A percentile compares a stretch with the other conserved stretches of the same genome.
These are phyloP conservation scores for Bungarus multicinctus DNA, from an alignment of 2,113 vertebrate genomes.

Conservation along the genomic window DNA sequence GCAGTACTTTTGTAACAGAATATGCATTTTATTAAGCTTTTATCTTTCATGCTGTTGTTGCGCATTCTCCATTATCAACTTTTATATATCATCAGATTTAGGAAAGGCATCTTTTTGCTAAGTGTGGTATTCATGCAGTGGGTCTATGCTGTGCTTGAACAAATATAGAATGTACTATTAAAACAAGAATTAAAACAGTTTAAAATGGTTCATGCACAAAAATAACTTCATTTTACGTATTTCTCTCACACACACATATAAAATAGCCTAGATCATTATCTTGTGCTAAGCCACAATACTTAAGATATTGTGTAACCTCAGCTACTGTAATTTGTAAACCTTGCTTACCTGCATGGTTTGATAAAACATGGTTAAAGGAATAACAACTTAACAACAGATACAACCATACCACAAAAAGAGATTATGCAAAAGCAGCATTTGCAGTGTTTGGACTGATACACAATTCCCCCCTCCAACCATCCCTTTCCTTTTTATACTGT, in stretches of 20 bases:
- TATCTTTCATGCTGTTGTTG: background rate
- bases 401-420: background rate
- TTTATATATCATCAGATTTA: background rate
- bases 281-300: background rate
- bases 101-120: background rate
- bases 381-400: background rate
- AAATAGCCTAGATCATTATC: background rate
- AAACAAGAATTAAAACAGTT: background rate
- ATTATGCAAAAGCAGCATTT: background rate
- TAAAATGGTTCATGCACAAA: background rate
- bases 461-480: background rate
- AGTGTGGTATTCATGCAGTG: background rate
- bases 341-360: background rate
- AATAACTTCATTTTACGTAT: background rate
- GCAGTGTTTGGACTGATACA: background rate
- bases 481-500: background rate
- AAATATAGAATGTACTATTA: background rate
- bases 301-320: background rate
- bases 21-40: background rate
- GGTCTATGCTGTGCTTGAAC: background rate
- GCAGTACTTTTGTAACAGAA: background rate
- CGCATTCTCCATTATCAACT: background rate
- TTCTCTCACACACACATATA: background rate
- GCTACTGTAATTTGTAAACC: background rate
- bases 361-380: background rate